A percentile compares a stretch with the other conserved stretches of the same genome.
Evolutionary conservation across 2,113 vertebrate species (phyloP).

Genomic region (Pogonocichla stellata): DNA sequence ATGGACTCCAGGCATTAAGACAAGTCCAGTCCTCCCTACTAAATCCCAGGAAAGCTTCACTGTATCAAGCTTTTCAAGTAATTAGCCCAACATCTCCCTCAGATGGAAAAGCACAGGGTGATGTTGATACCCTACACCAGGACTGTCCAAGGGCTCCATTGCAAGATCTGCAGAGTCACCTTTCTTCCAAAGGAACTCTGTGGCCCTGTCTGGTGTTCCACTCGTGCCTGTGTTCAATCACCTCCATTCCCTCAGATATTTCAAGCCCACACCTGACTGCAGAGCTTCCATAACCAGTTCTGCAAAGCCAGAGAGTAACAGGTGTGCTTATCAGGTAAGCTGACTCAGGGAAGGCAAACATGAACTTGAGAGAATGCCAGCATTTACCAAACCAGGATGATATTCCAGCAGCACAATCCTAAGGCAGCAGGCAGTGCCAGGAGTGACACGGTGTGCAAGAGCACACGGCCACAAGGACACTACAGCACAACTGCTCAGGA

Average conservation of each 20-base stretch:
- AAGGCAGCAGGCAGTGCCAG: not conserved
- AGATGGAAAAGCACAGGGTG: not conserved
- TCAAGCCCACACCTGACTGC: not conserved
- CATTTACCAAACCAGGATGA: not conserved
- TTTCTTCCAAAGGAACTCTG: not conserved
- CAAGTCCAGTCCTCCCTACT: not conserved
- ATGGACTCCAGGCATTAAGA: not conserved
- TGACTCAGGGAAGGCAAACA: not conserved
- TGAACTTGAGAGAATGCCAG: not conserved
- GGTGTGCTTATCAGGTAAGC: not conserved
- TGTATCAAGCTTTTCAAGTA: not conserved
- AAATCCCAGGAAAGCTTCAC: not conserved
- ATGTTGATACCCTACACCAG: not conserved
- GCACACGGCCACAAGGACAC: accelerated
- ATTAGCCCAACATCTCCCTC: not conserved
- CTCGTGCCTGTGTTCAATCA: too few relatives aligned
- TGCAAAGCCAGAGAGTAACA: not conserved
- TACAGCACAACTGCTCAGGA: not conserved
- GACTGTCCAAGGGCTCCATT: not conserved
- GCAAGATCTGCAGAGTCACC: not conserved
- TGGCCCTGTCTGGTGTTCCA: not conserved
- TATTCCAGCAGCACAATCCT: not conserved
- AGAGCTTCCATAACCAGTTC: not conserved
- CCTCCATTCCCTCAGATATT: not conserved
- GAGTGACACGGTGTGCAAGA: not conserved